Percentiles rank a stretch among this genome's conserved stretches.
These are phyloP conservation scores for Tiliacea citrago DNA, from an alignment of 2,888 invertebrate species.

Conservation along the genomic window DNA sequence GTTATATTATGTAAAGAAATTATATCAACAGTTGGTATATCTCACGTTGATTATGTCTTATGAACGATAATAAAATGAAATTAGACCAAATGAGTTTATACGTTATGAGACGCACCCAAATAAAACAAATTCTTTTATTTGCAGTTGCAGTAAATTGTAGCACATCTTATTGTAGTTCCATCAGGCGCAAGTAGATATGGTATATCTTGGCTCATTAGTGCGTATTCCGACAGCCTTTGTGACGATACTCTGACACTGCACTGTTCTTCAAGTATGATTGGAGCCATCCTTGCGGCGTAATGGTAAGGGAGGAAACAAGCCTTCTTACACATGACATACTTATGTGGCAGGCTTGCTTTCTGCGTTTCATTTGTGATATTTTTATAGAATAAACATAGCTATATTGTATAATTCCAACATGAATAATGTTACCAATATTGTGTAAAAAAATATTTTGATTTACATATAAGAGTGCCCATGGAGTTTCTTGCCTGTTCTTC, in stretches of 20 bases:
- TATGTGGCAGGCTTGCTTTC: too few relatives aligned
- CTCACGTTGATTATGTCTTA: too few relatives aligned
- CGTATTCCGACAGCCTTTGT: conserved; percentile 28
- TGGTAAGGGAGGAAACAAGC: conserved; percentile 2
- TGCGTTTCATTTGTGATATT: not conserved
- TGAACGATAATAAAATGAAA: too few relatives aligned
- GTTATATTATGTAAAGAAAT: too few relatives aligned
- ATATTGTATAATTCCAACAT: too few relatives aligned
- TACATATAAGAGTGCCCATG: too few relatives aligned
- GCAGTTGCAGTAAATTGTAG: not conserved
- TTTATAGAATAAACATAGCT: not conserved
- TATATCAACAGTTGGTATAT: too few relatives aligned
- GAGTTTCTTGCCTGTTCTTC: too few relatives aligned
- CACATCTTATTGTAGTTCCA: not conserved
- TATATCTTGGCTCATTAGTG: conserved; percentile 47
- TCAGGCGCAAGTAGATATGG: not conserved
- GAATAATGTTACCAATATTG: too few relatives aligned
- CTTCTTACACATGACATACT: not conserved
- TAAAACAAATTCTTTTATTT: not conserved
- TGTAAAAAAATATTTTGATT: too few relatives aligned
- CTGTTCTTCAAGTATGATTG: conserved; percentile 54
- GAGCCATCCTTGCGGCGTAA: conserved; percentile 13
- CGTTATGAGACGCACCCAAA: too few relatives aligned
- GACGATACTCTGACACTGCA: not conserved
- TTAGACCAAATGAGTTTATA: too few relatives aligned